phyloP scores from a whole-genome alignment of 2,797 vertebrate species.

The Poeciliopsis paucimaculata region DNA sequence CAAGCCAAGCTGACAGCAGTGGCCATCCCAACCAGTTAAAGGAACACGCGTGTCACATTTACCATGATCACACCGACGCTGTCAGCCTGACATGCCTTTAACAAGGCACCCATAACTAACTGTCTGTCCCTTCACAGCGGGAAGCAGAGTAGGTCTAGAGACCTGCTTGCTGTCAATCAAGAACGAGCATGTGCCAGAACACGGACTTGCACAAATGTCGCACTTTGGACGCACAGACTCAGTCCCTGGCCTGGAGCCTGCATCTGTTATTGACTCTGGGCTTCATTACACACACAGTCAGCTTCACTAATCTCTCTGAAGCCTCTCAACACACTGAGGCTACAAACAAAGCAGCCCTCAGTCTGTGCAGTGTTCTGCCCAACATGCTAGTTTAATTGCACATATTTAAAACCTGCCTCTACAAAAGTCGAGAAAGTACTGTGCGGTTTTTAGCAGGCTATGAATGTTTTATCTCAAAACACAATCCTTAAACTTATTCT shows the following conservation, averaged over 20 bases:
- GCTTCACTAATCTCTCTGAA: constrained; percentile 79
- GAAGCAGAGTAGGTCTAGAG: constrained; percentile 42
- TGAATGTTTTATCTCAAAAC: constrained; percentile 29
- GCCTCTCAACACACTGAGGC: constrained; percentile 66
- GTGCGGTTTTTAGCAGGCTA: constrained; percentile 32
- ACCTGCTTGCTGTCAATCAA: constrained; percentile 66
- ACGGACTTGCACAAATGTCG: constrained; percentile 31
- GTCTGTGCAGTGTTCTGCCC: constrained; percentile 51
- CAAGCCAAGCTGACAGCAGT: constrained; percentile 69
- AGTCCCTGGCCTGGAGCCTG: constrained; percentile 75
- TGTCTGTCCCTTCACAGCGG: constrained; percentile 47
- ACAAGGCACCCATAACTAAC: constrained; percentile 72
- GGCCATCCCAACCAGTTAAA: constrained; percentile 72
- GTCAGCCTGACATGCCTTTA: constrained; percentile 73
- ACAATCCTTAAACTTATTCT: neutral
- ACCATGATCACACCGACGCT: constrained; percentile 70
- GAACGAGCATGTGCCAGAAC: constrained; percentile 24
- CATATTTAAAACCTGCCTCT: constrained; percentile 46
- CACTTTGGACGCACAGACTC: constrained; percentile 60
- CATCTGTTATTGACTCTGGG: constrained; percentile 76
- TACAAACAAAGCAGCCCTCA: constrained; percentile 74
- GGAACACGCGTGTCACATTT: constrained; percentile 75
- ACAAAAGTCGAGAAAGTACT: constrained; percentile 4
- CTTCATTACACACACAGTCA: constrained; percentile 79
- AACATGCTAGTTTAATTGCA: constrained; percentile 49